Evolutionary conservation across 2,113 vertebrate genomes (phyloP), one percentile per base, ranked within the genome.

Genomic region (Setophaga kirtlandii): DNA sequence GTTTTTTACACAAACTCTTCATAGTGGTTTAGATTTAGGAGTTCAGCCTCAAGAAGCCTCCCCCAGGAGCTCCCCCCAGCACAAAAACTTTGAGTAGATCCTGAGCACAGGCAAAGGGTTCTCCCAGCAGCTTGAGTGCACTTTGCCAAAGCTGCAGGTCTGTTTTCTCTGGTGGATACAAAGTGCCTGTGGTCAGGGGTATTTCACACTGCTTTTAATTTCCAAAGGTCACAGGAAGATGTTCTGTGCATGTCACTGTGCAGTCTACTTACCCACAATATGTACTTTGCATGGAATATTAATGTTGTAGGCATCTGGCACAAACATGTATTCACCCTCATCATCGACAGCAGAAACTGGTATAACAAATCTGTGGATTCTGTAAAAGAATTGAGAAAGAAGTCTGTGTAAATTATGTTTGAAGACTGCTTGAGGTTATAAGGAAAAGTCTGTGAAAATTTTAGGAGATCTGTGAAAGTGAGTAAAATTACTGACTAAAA

Each of bases 301-400:
- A 68, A 98, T 95, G 53, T 98, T 97, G 89, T 99, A 99, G 37
- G 98, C 98, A 78, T 99, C 99, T 37, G 99, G 99, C 80, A 99
- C 97, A 95, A 99, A 99, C 49, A 98, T 98, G 86, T 99, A 99
- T 77, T 99, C 99, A 62, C 99, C 99, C 73, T 99, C 98, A 87
- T 99, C 99, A 30, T 99, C 99, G 89, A 98, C 96, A 41, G 98
- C 97, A 93, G 98, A 84, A 19, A 94, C 96, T 35, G 96, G 98
- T 94, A 99, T 98, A 80, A 99, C 98, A 94, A 99, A 97, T 77
- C 98, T 98, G 96, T 99, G 99, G 96, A 98, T 98, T 97, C 99
- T 99, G 94, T 56, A 67, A 92, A 96, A 62, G 44, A 16, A 52
- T 55, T 27, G 27, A 90, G 89, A 87, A 46, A 74, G 3, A 87